phyloP scores from a whole-genome alignment of 2,888 invertebrate genomes.

The Megastigmus dorsalis region DNA sequence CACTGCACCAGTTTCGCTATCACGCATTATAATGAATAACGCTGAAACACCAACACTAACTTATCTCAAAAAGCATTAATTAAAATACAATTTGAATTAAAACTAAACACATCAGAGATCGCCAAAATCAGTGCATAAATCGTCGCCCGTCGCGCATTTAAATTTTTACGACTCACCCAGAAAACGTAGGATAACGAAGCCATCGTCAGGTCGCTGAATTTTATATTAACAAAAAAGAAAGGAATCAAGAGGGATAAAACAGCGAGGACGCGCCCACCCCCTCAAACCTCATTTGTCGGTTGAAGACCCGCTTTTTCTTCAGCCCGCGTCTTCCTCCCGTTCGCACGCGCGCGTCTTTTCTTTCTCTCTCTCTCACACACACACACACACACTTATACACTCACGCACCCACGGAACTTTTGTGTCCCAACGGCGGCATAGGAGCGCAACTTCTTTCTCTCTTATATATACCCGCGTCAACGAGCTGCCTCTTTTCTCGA shows the following conservation, averaged over 20 bases:
- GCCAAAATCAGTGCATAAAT: too few species aligned
- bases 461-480: background rate
- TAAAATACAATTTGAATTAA: too few species aligned
- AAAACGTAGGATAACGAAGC: background rate
- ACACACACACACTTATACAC: background rate
- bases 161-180: background rate
- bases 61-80: too few species aligned
- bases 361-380: slow-evolving; percentile 25
- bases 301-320: slow-evolving; percentile 7
- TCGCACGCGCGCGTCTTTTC: background rate
- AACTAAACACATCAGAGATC: too few species aligned
- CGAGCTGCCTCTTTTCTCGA: background rate
- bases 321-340: background rate
- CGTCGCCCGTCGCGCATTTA: too few species aligned
- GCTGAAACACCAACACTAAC: too few species aligned
- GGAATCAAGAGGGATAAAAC: background rate
- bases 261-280: background rate
- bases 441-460: background rate
- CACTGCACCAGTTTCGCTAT: too few species aligned
- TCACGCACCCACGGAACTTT: background rate
- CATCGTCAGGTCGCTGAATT: background rate
- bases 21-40: too few species aligned
- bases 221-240: background rate
- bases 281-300: background rate
- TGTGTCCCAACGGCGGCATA: too few species aligned